Conservation (phyloP, 2,888 invertebrate genomes). For the Drosophila lacicola region DNA sequence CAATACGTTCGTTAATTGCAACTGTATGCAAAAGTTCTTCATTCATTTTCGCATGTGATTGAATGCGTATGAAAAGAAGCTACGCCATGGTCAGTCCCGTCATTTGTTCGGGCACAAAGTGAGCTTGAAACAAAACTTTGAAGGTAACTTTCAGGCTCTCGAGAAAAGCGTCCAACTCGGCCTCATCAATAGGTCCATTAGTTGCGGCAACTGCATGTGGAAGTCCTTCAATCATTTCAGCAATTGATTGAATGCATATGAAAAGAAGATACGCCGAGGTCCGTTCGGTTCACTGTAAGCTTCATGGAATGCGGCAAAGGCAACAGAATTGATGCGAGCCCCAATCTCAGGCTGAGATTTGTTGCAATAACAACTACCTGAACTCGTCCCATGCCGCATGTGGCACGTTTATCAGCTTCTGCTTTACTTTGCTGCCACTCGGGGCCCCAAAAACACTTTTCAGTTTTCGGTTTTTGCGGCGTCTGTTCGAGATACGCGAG, state of each 20-base stretch:
- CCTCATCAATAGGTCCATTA: background rate
- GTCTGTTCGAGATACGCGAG: conserved; percentile 53
- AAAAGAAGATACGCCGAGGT: conserved; percentile 47
- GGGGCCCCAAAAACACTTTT: conserved; percentile 41
- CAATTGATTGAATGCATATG: conserved; percentile 72
- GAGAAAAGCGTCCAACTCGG: background rate
- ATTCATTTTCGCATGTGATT: background rate
- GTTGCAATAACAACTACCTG: conserved; percentile 29
- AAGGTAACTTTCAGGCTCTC: conserved; percentile 11
- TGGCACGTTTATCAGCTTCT: conserved; percentile 53
- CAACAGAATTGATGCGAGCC: conserved; percentile 42
- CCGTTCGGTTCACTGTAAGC: background rate
- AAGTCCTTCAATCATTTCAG: conserved; percentile 37
- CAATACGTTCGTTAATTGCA: background rate
- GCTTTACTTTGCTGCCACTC: conserved; percentile 17
- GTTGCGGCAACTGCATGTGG: conserved; percentile 17
- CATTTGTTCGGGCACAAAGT: background rate
- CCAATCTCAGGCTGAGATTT: conserved; percentile 26
- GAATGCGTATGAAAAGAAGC: conserved; percentile 62
- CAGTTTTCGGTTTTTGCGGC: conserved; percentile 47
- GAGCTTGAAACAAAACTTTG: background rate
- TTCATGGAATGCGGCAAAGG: conserved; percentile 14
- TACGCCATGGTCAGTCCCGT: conserved; percentile 5
- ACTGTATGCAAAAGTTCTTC: background rate
- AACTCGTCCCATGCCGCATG: conserved; percentile 38